Percentiles rank a stretch among this genome's conserved stretches.
Evolutionary conservation across 2,888 invertebrate genomes (phyloP).

Genomic region (Entomobrya proxima): DNA sequence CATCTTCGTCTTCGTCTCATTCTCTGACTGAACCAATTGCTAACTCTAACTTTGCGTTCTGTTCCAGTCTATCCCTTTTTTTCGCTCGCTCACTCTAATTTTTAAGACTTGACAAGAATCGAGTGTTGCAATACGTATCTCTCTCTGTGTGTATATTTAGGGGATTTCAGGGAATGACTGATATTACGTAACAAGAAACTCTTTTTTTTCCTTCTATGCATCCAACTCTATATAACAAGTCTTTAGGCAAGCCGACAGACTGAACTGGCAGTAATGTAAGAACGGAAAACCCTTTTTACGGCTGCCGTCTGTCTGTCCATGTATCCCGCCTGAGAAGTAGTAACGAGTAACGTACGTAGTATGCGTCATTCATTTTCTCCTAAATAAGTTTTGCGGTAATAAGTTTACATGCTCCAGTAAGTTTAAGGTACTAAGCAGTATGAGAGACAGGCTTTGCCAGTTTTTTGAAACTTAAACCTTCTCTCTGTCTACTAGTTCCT

Average conservation of each 20-base stretch:
- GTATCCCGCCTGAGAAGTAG: too few relatives aligned
- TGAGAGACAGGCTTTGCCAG: background rate
- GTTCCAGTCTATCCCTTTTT: background rate
- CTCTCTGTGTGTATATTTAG: background rate
- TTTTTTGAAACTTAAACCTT: background rate
- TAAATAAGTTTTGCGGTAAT: slow-evolving; percentile 12
- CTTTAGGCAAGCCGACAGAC: background rate
- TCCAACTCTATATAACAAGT: background rate
- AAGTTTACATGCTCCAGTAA: slow-evolving; percentile 50
- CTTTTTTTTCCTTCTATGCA: background rate
- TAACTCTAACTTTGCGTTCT: too few relatives aligned
- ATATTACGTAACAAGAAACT: background rate
- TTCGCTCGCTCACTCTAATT: too few relatives aligned
- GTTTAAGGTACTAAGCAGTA: background rate
- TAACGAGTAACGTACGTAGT: too few relatives aligned
- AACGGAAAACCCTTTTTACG: slow-evolving; percentile 27
- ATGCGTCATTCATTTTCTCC: slow-evolving; percentile 32
- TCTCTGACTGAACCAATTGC: slow-evolving; percentile 18
- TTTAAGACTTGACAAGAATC: slow-evolving; percentile 4
- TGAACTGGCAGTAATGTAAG: background rate
- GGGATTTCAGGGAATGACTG: background rate
- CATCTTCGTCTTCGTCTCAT: slow-evolving; percentile 64
- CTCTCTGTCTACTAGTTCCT: too few relatives aligned
- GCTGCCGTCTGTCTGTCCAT: background rate
- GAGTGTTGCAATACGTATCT: background rate